Evolutionary conservation across 2,797 vertebrate species (phyloP), one percentile per base, ranked within the genome.

Genomic region (Onychomys arenicola): DNA sequence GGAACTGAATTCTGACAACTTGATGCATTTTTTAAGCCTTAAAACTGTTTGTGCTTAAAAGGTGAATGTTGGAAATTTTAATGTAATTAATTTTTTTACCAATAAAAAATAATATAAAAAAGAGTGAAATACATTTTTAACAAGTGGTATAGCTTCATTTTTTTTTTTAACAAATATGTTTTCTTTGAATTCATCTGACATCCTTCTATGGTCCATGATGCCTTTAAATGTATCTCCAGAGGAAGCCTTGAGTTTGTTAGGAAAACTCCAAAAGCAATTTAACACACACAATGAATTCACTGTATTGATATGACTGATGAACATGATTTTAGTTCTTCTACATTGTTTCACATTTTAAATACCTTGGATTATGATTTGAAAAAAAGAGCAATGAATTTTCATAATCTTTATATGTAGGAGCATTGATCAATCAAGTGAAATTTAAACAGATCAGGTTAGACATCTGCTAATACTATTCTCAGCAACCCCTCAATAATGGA

Each of bases 341-440:
- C 34, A 84, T 6, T 37, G 1, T 67, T 83, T 91, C 32, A 61
- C 23, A 12, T 55, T 83, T 83, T 57, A 80, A 57, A 10, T 90
- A 34, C 87, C 89, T 89, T 52, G 34, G 6, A 59, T n/a, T 82
- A 13, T 29, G 19, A 5, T 87, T 94, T 93, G 13, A 49, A 55
- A 92, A 85, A 0, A 96, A 87, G 19, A 91, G 12, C 76, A 21
- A 40, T 7, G 1, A 37, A 69, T 46, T 96, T 94, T 91, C 92
- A 71, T 59, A 84, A 43, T 5, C 2, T 93, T 93, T 34, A 69
- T 83, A 63, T 63, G 1, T 52, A 78, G 93, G 9, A 14, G 2
- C 32, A 69, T 17, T 69, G 71, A 89, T 40, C 67, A 59, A 71
- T 84, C 43, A 88, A 78, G 52, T 69, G 27, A 91, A 69, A 0